These are phyloP conservation scores for Sacculina carcini DNA, from an alignment of 2,888 invertebrate species.

Conservation along the genomic window DNA sequence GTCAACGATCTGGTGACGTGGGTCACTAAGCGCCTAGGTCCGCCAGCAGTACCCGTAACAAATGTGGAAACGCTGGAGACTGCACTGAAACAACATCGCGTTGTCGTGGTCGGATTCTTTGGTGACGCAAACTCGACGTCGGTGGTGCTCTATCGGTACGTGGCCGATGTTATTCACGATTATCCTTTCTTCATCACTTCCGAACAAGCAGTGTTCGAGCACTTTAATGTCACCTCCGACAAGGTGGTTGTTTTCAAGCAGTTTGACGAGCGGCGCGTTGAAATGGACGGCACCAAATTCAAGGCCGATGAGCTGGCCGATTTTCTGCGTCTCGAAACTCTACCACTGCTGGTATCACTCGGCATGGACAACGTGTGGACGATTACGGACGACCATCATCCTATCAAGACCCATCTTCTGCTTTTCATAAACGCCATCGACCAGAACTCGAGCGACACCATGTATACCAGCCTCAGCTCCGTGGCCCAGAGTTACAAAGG, in stretches of 20 bases:
- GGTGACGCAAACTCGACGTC: background rate
- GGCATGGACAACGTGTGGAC: background rate
- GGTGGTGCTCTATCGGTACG: background rate
- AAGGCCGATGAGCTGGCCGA: background rate
- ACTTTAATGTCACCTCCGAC: background rate
- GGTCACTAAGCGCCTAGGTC: background rate
- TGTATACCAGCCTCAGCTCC: background rate
- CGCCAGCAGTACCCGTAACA: background rate
- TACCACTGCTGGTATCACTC: background rate
- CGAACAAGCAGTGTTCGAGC: background rate
- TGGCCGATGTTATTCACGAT: background rate
- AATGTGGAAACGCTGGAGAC: background rate
- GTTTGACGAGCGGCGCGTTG: background rate
- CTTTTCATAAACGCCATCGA: background rate
- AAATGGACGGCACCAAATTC: background rate
- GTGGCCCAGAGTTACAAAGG: background rate
- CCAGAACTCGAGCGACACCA: background rate
- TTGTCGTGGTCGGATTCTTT: background rate
- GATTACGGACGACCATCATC: background rate
- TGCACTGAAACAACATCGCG: background rate
- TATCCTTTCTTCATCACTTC: background rate
- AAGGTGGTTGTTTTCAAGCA: background rate
- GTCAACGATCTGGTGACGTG: background rate
- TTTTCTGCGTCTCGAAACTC: background rate
- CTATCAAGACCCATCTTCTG: background rate